Percentiles rank a stretch among this genome's conserved stretches.
phyloP scores from a whole-genome alignment of 2,797 vertebrate species.

The Leptatherina wallacei region DNA sequence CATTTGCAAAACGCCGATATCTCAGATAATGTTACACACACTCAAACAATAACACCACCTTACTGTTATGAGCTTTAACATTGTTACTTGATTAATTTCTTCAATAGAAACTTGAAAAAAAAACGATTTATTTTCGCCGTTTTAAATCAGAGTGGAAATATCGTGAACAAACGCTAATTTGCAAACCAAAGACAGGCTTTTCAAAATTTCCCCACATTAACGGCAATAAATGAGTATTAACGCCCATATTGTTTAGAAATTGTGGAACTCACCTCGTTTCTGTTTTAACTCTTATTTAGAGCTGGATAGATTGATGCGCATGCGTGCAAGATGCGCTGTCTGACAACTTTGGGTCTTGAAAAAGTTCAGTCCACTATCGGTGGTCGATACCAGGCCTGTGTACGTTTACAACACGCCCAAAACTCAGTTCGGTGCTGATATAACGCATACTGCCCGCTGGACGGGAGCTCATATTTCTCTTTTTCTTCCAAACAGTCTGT shows the following conservation, averaged over 20 bases:
- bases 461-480: slow-evolving; percentile 11
- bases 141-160: slow-evolving; percentile 76
- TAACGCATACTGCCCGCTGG: background rate
- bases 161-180: slow-evolving; percentile 47
- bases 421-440: slow-evolving; percentile 33
- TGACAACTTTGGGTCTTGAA: slow-evolving; percentile 86
- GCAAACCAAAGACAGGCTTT: slow-evolving; percentile 49
- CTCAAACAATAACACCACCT: slow-evolving; percentile 41
- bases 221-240: slow-evolving; percentile 44
- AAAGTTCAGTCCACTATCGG: slow-evolving; percentile 82
- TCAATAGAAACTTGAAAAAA: slow-evolving; percentile 85
- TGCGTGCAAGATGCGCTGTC: slow-evolving; percentile 82
- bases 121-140: slow-evolving; percentile 81
- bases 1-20: slow-evolving; percentile 49
- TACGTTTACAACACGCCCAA: slow-evolving; percentile 41
- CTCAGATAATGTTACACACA: slow-evolving; percentile 28
- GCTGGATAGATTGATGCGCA: slow-evolving; percentile 84
- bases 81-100: slow-evolving; percentile 84
- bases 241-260: slow-evolving; percentile 75
- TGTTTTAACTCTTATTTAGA: slow-evolving; percentile 90
- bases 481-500: slow-evolving; percentile 4
- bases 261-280: slow-evolving; percentile 90
- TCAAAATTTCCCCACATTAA: slow-evolving; percentile 43
- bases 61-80: slow-evolving; percentile 63
- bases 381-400: slow-evolving; percentile 54